Evolutionary conservation across 2,113 vertebrate genomes (phyloP).

Genomic region (Nicator chloris): DNA sequence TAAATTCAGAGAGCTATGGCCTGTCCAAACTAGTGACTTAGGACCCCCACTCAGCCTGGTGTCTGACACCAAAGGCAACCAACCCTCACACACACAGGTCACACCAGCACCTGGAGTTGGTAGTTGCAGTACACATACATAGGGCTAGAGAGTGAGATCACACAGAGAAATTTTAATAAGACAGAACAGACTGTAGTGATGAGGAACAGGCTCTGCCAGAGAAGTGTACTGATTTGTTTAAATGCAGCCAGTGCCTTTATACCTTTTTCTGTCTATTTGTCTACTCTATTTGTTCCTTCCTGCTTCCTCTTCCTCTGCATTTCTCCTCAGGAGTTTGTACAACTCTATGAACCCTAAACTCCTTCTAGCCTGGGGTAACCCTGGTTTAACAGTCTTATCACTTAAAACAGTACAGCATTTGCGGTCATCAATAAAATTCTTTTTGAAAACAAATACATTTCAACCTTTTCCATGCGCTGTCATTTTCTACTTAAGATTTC

Average conservation of each 20-base stretch:
- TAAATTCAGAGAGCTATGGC: not conserved
- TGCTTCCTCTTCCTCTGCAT: not conserved
- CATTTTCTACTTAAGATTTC: not conserved
- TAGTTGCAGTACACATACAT: not conserved
- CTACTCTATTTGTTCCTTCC: not conserved
- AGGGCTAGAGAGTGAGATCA: not conserved
- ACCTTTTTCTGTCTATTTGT: not conserved
- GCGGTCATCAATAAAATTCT: not conserved
- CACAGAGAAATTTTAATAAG: not conserved
- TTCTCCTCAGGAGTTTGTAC: not conserved
- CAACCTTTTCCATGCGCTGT: not conserved
- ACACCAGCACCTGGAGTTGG: not conserved
- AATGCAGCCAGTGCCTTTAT: not conserved
- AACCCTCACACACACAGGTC: no score
- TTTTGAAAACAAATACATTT: not conserved
- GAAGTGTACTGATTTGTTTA: not conserved
- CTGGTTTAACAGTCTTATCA: not conserved
- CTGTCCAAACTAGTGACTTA: not conserved
- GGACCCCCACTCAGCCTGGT: not conserved
- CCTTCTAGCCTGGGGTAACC: not conserved
- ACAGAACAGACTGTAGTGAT: not conserved
- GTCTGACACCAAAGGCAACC: not conserved
- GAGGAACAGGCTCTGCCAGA: not conserved
- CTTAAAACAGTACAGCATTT: not conserved
- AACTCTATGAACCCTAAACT: not conserved